Evolutionary conservation across 2,113 vertebrate species (phyloP).

Genomic region (Zosterops lateralis): DNA sequence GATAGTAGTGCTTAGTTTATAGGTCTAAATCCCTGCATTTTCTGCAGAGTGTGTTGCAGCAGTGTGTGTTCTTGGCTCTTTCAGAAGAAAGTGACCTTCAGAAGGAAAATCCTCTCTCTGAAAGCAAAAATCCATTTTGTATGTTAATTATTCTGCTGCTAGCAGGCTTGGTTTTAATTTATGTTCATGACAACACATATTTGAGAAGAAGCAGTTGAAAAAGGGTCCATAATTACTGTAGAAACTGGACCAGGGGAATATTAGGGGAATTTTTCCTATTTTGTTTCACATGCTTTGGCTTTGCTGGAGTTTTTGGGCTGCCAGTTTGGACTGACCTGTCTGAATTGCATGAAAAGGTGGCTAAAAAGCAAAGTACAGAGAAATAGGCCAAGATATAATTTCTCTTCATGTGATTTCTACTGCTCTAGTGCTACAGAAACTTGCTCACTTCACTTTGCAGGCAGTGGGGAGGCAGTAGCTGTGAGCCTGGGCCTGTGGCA

Average conservation of each 20-base stretch:
- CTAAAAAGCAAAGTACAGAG: neutral
- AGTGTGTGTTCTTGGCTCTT: neutral
- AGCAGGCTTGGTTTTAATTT: constrained; percentile 46
- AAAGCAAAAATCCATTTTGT: constrained; percentile 53
- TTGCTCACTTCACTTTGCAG: neutral
- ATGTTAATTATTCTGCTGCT: constrained; percentile 67
- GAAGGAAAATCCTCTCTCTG: constrained; percentile 38
- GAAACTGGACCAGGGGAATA: neutral
- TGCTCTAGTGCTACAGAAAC: neutral
- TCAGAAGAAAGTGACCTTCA: constrained; percentile 66
- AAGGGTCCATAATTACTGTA: neutral
- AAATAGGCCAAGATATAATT: neutral
- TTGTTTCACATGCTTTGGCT: neutral
- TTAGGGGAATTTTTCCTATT: neutral
- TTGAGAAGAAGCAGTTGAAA: constrained; percentile 23
- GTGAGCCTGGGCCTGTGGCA: accelerated
- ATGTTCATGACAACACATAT: constrained; percentile 7
- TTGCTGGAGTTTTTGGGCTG: neutral
- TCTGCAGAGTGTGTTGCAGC: neutral
- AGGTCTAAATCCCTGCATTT: neutral
- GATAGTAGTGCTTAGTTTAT: constrained; percentile 12
- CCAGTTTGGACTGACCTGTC: neutral
- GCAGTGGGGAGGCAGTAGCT: neutral
- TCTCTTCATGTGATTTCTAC: neutral
- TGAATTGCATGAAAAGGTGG: neutral